Percentiles rank a stretch among this genome's conserved stretches.
Evolutionary conservation across 2,113 vertebrate species (phyloP).

Genomic region (Pygoscelis antarcticus): DNA sequence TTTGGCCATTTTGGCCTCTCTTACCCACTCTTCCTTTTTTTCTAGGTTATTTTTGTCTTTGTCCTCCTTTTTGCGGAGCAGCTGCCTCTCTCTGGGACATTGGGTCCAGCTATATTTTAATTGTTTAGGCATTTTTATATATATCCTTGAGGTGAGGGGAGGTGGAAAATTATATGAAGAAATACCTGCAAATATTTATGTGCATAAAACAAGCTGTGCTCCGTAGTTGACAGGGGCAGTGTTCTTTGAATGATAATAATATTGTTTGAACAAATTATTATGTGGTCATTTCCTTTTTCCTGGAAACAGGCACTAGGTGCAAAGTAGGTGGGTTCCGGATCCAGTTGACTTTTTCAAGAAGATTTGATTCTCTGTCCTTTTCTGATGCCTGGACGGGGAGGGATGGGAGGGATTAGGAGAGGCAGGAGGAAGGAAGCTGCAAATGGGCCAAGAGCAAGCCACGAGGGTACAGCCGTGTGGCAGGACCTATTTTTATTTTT

Average conservation of each 20-base stretch:
- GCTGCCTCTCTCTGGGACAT: conserved; percentile 26
- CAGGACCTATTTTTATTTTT: conserved; percentile 43
- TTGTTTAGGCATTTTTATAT: conserved; percentile 30
- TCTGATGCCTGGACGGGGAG: not conserved
- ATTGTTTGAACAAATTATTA: not conserved
- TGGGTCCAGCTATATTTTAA: conserved; percentile 1
- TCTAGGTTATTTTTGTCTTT: conserved; percentile 52
- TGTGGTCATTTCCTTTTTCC: not conserved
- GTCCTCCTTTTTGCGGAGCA: conserved; percentile 53
- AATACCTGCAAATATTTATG: not conserved
- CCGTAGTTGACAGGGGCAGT: accelerated
- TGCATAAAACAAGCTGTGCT: not conserved
- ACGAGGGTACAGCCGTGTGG: not conserved
- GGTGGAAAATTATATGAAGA: not conserved
- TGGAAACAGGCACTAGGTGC: not conserved
- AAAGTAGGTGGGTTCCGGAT: conserved; percentile 4
- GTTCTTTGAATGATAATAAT: not conserved
- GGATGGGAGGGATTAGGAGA: not conserved
- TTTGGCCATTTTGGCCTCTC: conserved; percentile 44
- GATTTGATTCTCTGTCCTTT: not conserved
- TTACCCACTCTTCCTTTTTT: conserved; percentile 38
- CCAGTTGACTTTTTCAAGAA: not conserved
- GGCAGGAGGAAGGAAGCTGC: conserved; percentile 2
- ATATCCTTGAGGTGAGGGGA: not conserved
- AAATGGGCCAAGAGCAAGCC: conserved; percentile 44